These are phyloP conservation scores for Urocitellus parryii DNA, from an alignment of 2,113 vertebrate species.

Conservation along the genomic window DNA sequence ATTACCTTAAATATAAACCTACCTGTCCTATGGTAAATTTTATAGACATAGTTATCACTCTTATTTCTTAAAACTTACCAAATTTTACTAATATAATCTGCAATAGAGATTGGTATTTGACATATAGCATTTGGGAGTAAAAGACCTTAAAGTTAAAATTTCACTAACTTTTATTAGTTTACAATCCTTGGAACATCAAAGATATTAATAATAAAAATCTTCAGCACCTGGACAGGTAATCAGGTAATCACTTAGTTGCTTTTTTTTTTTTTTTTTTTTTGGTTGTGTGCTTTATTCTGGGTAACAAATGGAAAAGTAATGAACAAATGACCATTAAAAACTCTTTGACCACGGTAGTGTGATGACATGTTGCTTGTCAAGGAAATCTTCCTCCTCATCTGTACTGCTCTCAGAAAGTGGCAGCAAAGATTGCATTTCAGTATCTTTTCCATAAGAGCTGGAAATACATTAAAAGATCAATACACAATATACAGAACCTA, in stretches of 20 bases:
- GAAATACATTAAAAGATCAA: slow-evolving; percentile 75
- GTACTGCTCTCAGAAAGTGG: slow-evolving; percentile 62
- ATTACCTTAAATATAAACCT: slow-evolving; percentile 15
- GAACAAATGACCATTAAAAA: not conserved
- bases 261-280: slow-evolving; percentile 53
- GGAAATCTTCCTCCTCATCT: slow-evolving; percentile 69
- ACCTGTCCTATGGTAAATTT: not conserved
- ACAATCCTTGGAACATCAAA: slow-evolving; percentile 42
- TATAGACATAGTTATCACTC: not conserved
- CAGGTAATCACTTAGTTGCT: slow-evolving; percentile 52
- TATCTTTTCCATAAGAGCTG: slow-evolving; percentile 69
- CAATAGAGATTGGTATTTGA: not conserved
- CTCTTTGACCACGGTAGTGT: not conserved
- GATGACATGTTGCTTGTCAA: slow-evolving; percentile 64
- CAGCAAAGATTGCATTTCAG: slow-evolving; percentile 4
- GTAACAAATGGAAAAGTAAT: slow-evolving; percentile 33
- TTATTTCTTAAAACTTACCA: not conserved
- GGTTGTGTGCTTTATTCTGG: slow-evolving; percentile 41
- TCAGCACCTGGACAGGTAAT: not conserved
- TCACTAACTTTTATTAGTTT: slow-evolving; percentile 67
- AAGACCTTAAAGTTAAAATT: not conserved
- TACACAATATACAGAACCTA: slow-evolving; percentile 56
- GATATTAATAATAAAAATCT: slow-evolving; percentile 57
- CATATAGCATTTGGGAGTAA: slow-evolving; percentile 35
- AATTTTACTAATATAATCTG: not conserved